A percentile compares a stretch with the other conserved stretches of the same genome.
phyloP scores from a whole-genome alignment of 1,140 invertebrate species.

The Littorina saxatilis region DNA sequence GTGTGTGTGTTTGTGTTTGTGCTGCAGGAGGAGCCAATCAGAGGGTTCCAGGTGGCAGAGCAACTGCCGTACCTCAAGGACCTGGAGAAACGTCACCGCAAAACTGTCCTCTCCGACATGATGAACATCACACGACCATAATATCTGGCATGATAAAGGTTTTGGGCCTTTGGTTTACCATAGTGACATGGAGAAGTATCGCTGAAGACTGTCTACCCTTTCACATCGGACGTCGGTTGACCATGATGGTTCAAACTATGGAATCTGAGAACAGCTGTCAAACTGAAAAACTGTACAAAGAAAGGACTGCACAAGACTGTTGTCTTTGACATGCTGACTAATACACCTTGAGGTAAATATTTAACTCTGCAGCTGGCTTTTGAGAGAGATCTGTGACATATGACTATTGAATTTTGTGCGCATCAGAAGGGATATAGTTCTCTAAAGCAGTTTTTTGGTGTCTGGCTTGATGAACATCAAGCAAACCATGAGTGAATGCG shows the following conservation, averaged over 20 bases:
- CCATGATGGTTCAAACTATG: background rate
- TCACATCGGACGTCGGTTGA: background rate
- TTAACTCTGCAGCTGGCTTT: no score
- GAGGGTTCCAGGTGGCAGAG: conserved; percentile 64
- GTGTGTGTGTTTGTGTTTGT: background rate
- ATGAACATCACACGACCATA: conserved; percentile 63
- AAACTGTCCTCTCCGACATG: conserved; percentile 70
- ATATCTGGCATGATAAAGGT: conserved; percentile 8
- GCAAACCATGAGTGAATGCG: no score
- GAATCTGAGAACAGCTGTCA: background rate
- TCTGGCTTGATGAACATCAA: no score
- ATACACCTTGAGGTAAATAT: no score
- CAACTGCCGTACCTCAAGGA: conserved; percentile 72
- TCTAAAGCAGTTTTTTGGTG: no score
- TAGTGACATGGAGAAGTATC: background rate
- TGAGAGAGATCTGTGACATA: no score
- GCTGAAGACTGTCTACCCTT: background rate
- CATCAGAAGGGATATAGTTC: no score
- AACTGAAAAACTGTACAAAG: background rate
- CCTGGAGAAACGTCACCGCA: conserved; percentile 70
- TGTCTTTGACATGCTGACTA: background rate
- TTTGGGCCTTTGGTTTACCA: no score
- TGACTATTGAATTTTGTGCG: no score
- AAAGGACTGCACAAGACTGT: background rate
- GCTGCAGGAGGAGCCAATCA: conserved; percentile 70